Evolutionary conservation across 2,113 vertebrate species (phyloP).

Genomic region (Eulacestoma nigropectus): DNA sequence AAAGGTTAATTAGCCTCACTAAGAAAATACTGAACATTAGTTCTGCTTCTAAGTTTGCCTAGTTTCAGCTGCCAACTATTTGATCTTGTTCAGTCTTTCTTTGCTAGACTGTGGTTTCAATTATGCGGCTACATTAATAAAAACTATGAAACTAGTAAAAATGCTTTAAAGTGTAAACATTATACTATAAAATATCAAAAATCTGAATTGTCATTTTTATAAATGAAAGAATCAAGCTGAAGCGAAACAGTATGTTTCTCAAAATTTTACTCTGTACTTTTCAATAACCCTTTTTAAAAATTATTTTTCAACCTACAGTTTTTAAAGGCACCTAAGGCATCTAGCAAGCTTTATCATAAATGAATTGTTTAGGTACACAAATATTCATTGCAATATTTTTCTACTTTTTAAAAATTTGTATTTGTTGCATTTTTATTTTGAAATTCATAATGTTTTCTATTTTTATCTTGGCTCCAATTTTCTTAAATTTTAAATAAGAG

Average conservation of each 20-base stretch:
- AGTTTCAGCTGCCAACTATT: not conserved
- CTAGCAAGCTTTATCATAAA: not conserved
- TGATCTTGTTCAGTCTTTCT: not conserved
- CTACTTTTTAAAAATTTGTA: not conserved
- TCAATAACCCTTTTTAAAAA: not conserved
- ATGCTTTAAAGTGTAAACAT: not conserved
- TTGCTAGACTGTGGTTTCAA: not conserved
- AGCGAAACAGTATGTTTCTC: not conserved
- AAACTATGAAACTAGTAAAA: not conserved
- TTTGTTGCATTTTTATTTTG: not conserved
- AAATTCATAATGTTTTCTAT: not conserved
- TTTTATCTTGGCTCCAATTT: not conserved
- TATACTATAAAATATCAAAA: not conserved
- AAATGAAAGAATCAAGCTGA: not conserved
- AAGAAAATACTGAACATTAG: not conserved
- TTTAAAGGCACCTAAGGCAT: not conserved
- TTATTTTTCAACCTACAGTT: not conserved
- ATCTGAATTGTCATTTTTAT: not conserved
- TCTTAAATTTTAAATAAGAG: not conserved
- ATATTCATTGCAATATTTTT: not conserved
- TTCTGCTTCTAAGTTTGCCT: not conserved
- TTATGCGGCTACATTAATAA: not conserved
- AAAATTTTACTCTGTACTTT: not conserved
- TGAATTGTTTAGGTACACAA: not conserved
- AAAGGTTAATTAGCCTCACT: not conserved